phyloP scores from a whole-genome alignment of 2,888 invertebrate species.

The Rhagium mordax region DNA sequence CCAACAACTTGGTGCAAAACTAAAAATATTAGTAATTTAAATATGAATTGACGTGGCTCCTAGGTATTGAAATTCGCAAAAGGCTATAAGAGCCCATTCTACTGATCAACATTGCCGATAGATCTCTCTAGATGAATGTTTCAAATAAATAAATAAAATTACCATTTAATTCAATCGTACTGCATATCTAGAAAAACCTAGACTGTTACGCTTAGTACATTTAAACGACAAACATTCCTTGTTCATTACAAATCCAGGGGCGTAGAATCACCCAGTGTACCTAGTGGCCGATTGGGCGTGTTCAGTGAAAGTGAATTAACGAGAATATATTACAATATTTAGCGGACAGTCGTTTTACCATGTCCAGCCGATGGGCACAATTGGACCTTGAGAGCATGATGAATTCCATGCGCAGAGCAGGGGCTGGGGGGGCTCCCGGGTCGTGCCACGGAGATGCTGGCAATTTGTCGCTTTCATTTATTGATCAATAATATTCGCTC shows the following conservation, averaged over 20 bases:
- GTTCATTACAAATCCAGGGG: slow-evolving; percentile 53
- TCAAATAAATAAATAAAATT: not conserved
- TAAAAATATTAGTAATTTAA: not conserved
- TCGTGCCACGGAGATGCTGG: slow-evolving; percentile 1
- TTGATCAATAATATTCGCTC: not conserved
- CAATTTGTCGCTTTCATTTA: slow-evolving; percentile 10
- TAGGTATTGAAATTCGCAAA: no score
- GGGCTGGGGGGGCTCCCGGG: slow-evolving; percentile 13
- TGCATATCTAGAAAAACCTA: not conserved
- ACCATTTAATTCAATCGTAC: not conserved
- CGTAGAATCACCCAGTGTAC: slow-evolving; percentile 28
- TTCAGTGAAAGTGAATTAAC: slow-evolving; percentile 63
- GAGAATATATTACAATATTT: slow-evolving; percentile 60
- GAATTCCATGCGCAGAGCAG: slow-evolving; percentile 13
- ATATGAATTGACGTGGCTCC: no score
- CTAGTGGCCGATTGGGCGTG: slow-evolving; percentile 49
- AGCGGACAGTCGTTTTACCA: slow-evolving; percentile 48
- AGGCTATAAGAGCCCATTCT: no score
- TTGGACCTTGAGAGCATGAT: slow-evolving; percentile 49
- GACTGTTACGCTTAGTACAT: not conserved
- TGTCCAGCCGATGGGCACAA: slow-evolving; percentile 53
- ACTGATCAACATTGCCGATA: not conserved
- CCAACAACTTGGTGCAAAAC: no score
- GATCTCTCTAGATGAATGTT: not conserved
- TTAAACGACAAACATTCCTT: slow-evolving; percentile 23